phyloP scores from a whole-genome alignment of 2,113 vertebrate species.

The Numenius arquata region DNA sequence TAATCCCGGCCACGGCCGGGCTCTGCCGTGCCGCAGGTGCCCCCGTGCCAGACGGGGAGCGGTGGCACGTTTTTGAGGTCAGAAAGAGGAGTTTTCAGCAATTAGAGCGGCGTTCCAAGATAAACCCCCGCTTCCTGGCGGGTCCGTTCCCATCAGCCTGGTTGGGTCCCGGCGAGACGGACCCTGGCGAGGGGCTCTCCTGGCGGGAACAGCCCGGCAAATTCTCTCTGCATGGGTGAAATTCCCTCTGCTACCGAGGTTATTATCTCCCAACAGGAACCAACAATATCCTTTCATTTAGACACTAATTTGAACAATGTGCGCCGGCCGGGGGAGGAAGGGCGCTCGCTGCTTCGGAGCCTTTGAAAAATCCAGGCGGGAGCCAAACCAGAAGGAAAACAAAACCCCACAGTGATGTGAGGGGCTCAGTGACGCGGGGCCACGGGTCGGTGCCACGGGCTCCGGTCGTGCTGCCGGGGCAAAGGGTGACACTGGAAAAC shows the following conservation, averaged over 20 bases:
- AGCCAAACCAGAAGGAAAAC: conserved; percentile 22
- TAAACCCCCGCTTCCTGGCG: background rate
- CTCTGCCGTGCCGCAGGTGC: background rate
- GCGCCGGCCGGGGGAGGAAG: conserved; percentile 30
- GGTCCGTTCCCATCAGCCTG: conserved; percentile 38
- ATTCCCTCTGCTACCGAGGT: conserved; percentile 65
- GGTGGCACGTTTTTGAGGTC: background rate
- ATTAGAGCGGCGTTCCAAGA: background rate
- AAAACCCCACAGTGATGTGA: background rate
- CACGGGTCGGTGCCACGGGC: fast-evolving
- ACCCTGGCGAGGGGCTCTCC: conserved; percentile 23
- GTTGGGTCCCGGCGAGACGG: background rate
- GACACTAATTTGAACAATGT: conserved; percentile 73
- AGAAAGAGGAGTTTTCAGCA: conserved; percentile 40
- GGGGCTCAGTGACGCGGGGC: fast-evolving
- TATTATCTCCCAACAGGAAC: conserved; percentile 73
- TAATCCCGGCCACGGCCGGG: fast-evolving
- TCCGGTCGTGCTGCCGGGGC: background rate
- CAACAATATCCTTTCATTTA: conserved; percentile 76
- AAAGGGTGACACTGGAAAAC: background rate
- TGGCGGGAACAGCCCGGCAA: conserved; percentile 6
- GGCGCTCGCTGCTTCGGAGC: background rate
- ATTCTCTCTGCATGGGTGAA: conserved; percentile 72
- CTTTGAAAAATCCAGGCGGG: conserved; percentile 43
- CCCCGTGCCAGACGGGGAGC: background rate